Percentiles rank a stretch among this genome's conserved stretches.
phyloP scores from a whole-genome alignment of 2,888 invertebrate species.

The Tinea pellionella region DNA sequence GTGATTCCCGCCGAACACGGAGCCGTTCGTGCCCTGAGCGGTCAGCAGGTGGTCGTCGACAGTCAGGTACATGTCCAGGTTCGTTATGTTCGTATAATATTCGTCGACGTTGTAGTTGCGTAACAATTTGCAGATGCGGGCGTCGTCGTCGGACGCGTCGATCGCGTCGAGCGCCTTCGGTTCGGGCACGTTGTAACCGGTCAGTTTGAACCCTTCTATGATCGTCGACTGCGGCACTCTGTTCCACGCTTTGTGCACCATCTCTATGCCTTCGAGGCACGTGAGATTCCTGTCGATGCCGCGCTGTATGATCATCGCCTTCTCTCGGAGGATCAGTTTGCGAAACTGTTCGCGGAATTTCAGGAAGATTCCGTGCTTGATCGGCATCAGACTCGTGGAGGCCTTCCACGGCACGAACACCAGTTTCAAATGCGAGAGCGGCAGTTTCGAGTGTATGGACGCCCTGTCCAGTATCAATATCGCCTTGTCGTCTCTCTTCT shows the following conservation, averaged over 20 bases:
- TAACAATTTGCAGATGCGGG: conserved; percentile 26
- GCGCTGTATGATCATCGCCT: conserved; percentile 27
- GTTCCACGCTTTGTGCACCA: conserved; percentile 34
- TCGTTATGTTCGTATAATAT: conserved; percentile 25
- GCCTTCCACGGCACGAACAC: conserved; percentile 38
- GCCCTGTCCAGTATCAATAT: conserved; percentile 31
- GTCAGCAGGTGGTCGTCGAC: conserved; percentile 36
- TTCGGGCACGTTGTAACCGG: conserved; percentile 29
- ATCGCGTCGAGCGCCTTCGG: background rate
- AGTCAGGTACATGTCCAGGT: conserved; percentile 31
- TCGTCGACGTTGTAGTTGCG: conserved; percentile 31
- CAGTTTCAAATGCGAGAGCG: conserved; percentile 30
- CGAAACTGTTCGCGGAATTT: conserved; percentile 31
- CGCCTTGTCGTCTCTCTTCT: conserved; percentile 25
- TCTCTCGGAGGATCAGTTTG: conserved; percentile 27
- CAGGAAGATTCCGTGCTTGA: conserved; percentile 30
- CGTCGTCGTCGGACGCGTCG: conserved; percentile 25
- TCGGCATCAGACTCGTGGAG: conserved; percentile 29
- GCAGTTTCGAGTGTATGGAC: conserved; percentile 33
- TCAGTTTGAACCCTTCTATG: conserved; percentile 26
- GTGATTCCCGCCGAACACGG: conserved; percentile 36
- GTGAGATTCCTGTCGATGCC: conserved; percentile 31
- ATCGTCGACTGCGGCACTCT: conserved; percentile 25
- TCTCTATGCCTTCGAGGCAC: conserved; percentile 30
- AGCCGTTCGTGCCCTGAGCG: conserved; percentile 33